Evolutionary conservation across 2,113 vertebrate species (phyloP).

Genomic region (Smithornis capensis): DNA sequence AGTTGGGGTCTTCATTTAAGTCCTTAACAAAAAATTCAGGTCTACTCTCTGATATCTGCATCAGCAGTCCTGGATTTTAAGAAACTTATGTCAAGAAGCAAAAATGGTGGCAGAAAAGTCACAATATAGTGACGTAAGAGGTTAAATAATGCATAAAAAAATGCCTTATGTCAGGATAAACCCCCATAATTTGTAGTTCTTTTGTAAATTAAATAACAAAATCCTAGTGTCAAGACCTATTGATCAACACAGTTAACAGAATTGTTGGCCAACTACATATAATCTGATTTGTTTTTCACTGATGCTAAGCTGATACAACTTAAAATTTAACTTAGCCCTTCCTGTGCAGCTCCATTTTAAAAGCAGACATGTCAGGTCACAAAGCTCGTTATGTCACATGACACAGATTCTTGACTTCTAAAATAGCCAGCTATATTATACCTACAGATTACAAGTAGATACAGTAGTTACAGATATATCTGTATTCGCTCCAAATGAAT

Average conservation of each 20-base stretch:
- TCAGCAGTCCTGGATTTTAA: neutral
- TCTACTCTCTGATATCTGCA: neutral
- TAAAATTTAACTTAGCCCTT: neutral
- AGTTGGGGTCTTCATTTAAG: neutral
- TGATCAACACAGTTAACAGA: neutral
- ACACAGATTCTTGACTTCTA: neutral
- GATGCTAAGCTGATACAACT: accelerated
- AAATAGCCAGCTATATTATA: neutral
- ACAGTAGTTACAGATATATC: no score
- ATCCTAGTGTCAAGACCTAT: neutral
- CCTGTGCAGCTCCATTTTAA: neutral
- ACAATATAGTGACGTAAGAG: neutral
- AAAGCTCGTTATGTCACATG: no score
- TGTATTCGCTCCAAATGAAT: neutral
- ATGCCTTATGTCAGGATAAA: neutral
- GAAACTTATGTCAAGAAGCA: neutral
- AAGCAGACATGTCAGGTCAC: neutral
- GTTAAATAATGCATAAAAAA: neutral
- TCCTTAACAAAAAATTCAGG: neutral
- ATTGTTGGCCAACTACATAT: neutral
- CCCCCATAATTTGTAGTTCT: neutral
- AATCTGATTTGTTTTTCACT: neutral
- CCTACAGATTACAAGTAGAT: neutral
- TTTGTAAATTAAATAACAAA: neutral
- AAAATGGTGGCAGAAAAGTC: neutral